phyloP scores from a whole-genome alignment of 2,888 invertebrate genomes.

The Notodonta ziczac region DNA sequence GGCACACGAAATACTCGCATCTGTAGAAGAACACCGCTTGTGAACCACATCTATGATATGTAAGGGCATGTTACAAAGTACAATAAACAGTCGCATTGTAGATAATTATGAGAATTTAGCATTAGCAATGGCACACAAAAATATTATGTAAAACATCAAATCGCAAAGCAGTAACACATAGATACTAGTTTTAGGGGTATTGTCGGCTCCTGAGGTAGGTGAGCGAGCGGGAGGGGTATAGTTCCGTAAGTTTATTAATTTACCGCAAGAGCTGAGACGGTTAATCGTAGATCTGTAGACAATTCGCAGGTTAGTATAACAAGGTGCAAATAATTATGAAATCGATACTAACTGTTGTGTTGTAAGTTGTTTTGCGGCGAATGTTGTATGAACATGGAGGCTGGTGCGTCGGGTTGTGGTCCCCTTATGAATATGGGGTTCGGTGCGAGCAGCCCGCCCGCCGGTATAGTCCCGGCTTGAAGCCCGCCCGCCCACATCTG shows the following conservation, averaged over 20 bases:
- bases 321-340: conserved; percentile 8
- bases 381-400: conserved; percentile 92
- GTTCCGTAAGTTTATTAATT: too few relatives aligned
- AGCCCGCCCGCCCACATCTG: conserved; percentile 91
- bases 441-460: conserved; percentile 87
- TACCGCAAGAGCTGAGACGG: too few relatives aligned
- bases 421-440: conserved; percentile 94
- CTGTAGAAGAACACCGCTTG: conserved; percentile 39
- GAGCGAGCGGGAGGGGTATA: too few relatives aligned
- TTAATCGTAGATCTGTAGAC: neutral
- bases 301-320: neutral
- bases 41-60: neutral
- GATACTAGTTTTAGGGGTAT: too few relatives aligned
- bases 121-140: neutral
- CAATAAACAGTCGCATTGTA: neutral
- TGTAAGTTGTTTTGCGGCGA: conserved; percentile 86
- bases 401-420: conserved; percentile 88
- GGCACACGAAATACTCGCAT: conserved; percentile 70
- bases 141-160: neutral
- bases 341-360: conserved; percentile 74
- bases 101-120: neutral
- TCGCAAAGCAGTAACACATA: neutral
- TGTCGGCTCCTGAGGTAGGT: too few relatives aligned
- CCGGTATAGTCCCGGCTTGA: conserved; percentile 86
- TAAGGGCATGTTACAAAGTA: neutral